Evolutionary conservation across 1,140 invertebrate species (phyloP), one percentile per base, ranked within the genome.

Genomic region (Micrasema longulum): DNA sequence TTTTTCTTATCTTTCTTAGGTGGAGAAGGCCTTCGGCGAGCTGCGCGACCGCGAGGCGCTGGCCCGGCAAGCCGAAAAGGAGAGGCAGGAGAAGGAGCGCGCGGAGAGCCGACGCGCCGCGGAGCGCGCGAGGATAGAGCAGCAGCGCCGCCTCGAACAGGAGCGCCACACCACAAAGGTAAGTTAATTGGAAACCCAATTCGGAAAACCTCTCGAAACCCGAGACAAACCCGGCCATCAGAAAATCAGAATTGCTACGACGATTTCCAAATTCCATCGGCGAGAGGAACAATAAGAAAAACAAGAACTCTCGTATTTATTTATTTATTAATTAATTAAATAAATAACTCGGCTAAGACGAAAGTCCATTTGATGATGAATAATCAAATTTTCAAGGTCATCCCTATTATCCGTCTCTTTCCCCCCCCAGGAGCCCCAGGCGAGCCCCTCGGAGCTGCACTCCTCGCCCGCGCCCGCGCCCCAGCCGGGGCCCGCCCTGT

Each of bases 51-150:
- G 77, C 6, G 83, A 85, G 64, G 80, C 80, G n/a, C 79, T 75
- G 20, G 82, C 81, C 0, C 67, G 83, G 0, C 71, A 73, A 11
- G 65, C 69, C 0, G 78, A 80, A n/a, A 80, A 79, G 10, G 81
- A 82, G 77, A 48, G 78, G 22, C 81, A 80, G 64, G 83, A 84
- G 75, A 78, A 77, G 7, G 82, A 84, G 64, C 64, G 82, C 1
- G 73, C 81, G 62, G 80, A 82, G 72, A 77, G 77, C 64, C 78
- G 79, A 35, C 74, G 81, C 64, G 69, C 75, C 11, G 72, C 80
- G 0, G 84, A 84, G 77, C 79, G 84, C 75, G 80, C 82, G 73
- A 73, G 83, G 23, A 81, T 84, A 64, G 80, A 82, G 5, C 82
- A 84, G 76, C 79, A 82, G 76, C 67, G 83, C 14, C 45, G 82